Conservation (phyloP, 2,888 invertebrate genomes). For the Neelides folsomi region DNA sequence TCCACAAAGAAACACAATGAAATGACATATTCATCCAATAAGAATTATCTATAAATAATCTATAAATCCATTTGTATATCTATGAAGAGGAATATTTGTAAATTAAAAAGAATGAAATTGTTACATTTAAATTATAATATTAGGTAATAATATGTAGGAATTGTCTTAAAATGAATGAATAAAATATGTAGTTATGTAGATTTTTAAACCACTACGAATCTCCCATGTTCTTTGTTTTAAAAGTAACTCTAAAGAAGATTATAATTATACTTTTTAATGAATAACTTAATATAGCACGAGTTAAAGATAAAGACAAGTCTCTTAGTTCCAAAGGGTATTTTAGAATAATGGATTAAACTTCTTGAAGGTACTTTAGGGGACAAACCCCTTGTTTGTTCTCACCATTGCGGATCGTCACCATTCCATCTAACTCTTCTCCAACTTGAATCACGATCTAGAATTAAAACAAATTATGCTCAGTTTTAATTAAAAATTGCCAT, state of each 20-base stretch:
- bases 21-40: no score
- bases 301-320: background rate
- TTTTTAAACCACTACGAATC: background rate
- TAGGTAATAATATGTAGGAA: slow-evolving; percentile 4
- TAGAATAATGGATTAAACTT: slow-evolving; percentile 56
- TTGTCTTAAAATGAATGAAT: background rate
- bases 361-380: slow-evolving; percentile 85
- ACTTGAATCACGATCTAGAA: slow-evolving; percentile 70
- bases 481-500: background rate
- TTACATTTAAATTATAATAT: no score
- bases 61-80: no score
- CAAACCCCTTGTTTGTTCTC: slow-evolving; percentile 86
- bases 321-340: background rate
- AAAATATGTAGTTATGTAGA: background rate
- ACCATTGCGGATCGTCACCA: slow-evolving; percentile 84
- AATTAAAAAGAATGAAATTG: no score
- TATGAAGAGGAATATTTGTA: no score
- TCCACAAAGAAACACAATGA: no score
- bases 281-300: no score
- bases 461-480: slow-evolving; percentile 3
- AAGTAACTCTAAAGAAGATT: background rate
- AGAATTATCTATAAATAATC: no score
- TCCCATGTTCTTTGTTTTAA: background rate
- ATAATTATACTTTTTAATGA: no score
- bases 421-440: slow-evolving; percentile 82